Conservation (phyloP, 92 coral and sea anemone species). For the Zoanthus solanderi region DNA sequence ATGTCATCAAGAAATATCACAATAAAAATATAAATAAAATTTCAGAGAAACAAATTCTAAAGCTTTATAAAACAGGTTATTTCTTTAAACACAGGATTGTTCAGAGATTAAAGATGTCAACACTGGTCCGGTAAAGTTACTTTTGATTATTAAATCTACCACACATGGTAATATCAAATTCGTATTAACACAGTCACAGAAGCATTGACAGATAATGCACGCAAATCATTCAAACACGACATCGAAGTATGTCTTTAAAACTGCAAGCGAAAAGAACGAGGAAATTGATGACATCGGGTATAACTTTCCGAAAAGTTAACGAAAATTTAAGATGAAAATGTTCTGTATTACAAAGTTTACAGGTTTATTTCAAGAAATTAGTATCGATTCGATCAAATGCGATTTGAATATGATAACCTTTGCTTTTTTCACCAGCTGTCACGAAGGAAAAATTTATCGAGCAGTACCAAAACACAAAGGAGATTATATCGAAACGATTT, state of each 20-base stretch:
- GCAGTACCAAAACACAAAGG: conserved; percentile 16
- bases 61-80: background rate
- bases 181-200: background rate
- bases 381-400: conserved; percentile 2
- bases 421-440: conserved; percentile 45
- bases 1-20: background rate
- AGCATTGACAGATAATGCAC: conserved; percentile 1
- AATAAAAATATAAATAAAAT: background rate
- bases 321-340: background rate
- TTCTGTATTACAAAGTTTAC: background rate
- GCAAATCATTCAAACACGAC: conserved; percentile 15
- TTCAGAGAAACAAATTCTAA: background rate
- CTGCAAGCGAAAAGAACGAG: background rate
- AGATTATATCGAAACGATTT: conserved; percentile 48
- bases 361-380: conserved; percentile 2
- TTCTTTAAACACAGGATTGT: background rate
- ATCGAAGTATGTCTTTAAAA: background rate
- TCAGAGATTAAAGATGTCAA: background rate
- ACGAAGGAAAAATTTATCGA: conserved; percentile 30
- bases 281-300: background rate
- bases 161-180: conserved; percentile 5
- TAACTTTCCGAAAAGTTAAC: background rate
- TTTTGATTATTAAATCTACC: background rate
- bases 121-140: background rate
- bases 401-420: conserved; percentile 35